phyloP scores from a whole-genome alignment of 2,888 invertebrate genomes.

The Tortrix viridana region DNA sequence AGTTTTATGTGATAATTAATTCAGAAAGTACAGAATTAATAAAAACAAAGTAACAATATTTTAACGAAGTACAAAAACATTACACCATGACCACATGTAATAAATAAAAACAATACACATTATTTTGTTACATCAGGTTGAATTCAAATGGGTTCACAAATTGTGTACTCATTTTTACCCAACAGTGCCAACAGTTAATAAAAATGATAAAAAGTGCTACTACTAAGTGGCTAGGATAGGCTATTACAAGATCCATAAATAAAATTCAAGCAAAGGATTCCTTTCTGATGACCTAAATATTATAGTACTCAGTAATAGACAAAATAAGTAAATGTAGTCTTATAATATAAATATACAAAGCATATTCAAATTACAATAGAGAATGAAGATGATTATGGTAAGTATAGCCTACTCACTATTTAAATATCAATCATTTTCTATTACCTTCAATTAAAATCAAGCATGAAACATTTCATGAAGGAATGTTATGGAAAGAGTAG shows the following conservation, averaged over 20 bases:
- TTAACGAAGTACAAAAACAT: slow-evolving; percentile 49
- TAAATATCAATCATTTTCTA: neutral
- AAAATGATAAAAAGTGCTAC: slow-evolving; percentile 29
- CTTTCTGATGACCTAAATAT: too few relatives aligned
- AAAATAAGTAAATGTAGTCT: too few relatives aligned
- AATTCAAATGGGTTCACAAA: slow-evolving; percentile 1
- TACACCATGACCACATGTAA: slow-evolving; percentile 51
- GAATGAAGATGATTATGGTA: neutral
- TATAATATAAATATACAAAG: neutral
- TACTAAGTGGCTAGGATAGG: neutral
- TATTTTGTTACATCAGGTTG: neutral
- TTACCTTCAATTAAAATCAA: slow-evolving; percentile 33
- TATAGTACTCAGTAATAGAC: too few relatives aligned
- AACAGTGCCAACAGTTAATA: slow-evolving; percentile 56
- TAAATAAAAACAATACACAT: slow-evolving; percentile 23
- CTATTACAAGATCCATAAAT: neutral
- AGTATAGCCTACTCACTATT: neutral
- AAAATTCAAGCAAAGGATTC: too few relatives aligned
- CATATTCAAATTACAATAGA: neutral
- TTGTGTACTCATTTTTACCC: slow-evolving; percentile 52
- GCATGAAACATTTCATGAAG: slow-evolving; percentile 14
- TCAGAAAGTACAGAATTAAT: neutral
- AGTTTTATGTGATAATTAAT: neutral
- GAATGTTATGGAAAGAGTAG: slow-evolving; percentile 20
- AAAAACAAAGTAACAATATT: slow-evolving; percentile 11